Conservation (phyloP, 2,113 vertebrate genomes). For the Seriola rivoliana region DNA sequence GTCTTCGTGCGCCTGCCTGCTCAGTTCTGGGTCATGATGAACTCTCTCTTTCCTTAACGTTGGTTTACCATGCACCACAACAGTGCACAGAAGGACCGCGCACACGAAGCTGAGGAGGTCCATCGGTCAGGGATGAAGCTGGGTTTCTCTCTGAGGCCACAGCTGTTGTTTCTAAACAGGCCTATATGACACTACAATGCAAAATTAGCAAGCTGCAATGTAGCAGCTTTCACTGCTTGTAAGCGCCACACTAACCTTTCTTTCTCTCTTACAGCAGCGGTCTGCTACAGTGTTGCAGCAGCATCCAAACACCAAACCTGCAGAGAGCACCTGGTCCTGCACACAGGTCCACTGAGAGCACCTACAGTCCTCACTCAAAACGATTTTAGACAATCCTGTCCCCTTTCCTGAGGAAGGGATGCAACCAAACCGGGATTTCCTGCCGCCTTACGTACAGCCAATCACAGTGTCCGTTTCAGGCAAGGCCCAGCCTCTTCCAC, state of each 20-base stretch:
- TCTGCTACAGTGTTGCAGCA: not conserved
- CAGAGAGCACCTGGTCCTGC: constrained; percentile 7
- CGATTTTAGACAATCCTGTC: constrained; percentile 50
- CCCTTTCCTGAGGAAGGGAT: constrained; percentile 37
- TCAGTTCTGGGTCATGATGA: constrained; percentile 85
- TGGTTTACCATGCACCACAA: constrained; percentile 85
- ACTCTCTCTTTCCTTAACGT: constrained; percentile 91
- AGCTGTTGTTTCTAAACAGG: constrained; percentile 28
- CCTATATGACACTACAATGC: constrained; percentile 21
- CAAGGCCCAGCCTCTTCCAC: not conserved
- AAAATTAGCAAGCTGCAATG: constrained; percentile 22
- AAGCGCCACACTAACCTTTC: not conserved
- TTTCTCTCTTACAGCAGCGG: not conserved
- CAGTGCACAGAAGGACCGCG: constrained; percentile 74
- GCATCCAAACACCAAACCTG: not conserved
- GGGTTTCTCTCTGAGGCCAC: constrained; percentile 5
- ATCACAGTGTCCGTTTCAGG: constrained; percentile 55
- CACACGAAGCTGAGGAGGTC: constrained; percentile 70
- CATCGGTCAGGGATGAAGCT: constrained; percentile 72
- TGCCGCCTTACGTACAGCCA: constrained; percentile 74
- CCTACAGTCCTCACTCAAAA: constrained; percentile 1
- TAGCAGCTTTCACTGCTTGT: not conserved
- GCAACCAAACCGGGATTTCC: constrained; percentile 69
- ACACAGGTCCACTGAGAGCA: constrained; percentile 1
- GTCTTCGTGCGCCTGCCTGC: constrained; percentile 86